phyloP scores from a whole-genome alignment of 2,888 invertebrate species.

The Acronicta psi region DNA sequence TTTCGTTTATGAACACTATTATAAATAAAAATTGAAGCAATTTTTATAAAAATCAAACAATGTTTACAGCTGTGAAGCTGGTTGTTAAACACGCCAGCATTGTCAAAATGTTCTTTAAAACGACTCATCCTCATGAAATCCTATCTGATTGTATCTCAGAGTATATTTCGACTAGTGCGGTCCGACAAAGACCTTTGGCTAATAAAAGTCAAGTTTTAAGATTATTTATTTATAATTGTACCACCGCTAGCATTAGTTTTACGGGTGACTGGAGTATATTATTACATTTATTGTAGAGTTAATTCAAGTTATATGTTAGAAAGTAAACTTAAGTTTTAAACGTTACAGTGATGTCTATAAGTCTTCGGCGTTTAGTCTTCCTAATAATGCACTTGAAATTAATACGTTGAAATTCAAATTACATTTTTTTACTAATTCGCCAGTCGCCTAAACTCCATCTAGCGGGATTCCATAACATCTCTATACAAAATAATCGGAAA shows the following conservation, averaged over 20 bases:
- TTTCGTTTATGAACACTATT: too few species aligned
- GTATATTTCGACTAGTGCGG: slow-evolving; percentile 66
- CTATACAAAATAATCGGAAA: slow-evolving; percentile 46
- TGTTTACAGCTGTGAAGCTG: too few species aligned
- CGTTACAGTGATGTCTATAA: too few species aligned
- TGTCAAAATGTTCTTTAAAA: slow-evolving; percentile 32
- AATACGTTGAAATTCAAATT: not conserved
- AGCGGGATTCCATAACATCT: slow-evolving; percentile 36
- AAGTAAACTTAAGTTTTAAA: too few species aligned
- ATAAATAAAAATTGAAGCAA: not conserved
- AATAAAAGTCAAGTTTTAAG: slow-evolving; percentile 18
- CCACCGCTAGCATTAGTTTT: slow-evolving; percentile 10
- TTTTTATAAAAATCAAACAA: too few species aligned
- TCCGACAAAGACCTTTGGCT: slow-evolving; percentile 50
- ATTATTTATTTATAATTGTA: slow-evolving; percentile 31
- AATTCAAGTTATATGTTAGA: too few species aligned
- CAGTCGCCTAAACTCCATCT: slow-evolving; percentile 35
- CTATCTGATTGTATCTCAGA: slow-evolving; percentile 37
- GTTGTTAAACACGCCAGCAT: slow-evolving; percentile 7
- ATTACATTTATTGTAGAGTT: too few species aligned
- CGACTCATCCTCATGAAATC: not conserved
- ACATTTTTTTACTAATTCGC: not conserved
- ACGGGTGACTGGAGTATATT: not conserved
- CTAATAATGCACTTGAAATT: too few species aligned
- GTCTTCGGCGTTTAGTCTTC: too few species aligned